Conservation (phyloP, 2,888 invertebrate genomes). For the Melanostoma mellinum region DNA sequence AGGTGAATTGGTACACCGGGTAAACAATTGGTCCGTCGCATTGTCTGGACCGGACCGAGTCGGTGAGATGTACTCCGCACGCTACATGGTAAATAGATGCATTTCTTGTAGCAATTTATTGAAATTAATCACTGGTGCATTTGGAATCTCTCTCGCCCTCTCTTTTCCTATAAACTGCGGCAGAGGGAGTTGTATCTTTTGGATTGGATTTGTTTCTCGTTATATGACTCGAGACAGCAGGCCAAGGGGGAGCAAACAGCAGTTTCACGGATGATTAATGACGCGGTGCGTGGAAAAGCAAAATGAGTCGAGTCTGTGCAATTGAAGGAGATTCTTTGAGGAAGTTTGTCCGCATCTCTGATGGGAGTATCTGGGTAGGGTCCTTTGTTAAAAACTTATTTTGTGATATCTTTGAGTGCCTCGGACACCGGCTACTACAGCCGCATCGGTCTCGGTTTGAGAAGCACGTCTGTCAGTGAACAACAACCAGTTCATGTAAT, state of each 20-base stretch:
- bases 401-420: slow-evolving; percentile 45
- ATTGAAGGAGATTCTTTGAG: slow-evolving; percentile 34
- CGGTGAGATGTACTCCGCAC: slow-evolving; percentile 32
- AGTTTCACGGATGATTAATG: slow-evolving; percentile 69
- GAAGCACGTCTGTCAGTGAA: slow-evolving; percentile 5
- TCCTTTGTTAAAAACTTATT: slow-evolving; percentile 63
- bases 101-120: slow-evolving; percentile 73
- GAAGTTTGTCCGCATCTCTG: slow-evolving; percentile 44
- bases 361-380: slow-evolving; percentile 40
- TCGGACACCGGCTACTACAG: background rate
- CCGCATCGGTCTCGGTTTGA: slow-evolving; percentile 14
- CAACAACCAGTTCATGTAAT: slow-evolving; percentile 44
- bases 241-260: slow-evolving; percentile 51
- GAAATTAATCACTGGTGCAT: slow-evolving; percentile 70
- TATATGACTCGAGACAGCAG: background rate
- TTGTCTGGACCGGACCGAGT: slow-evolving; percentile 53
- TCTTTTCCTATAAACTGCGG: background rate
- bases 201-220: slow-evolving; percentile 51
- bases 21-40: slow-evolving; percentile 71
- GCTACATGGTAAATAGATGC: slow-evolving; percentile 68
- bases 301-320: slow-evolving; percentile 22
- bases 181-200: slow-evolving; percentile 32
- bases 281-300: slow-evolving; percentile 69
- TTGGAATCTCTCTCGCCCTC: slow-evolving; percentile 30
- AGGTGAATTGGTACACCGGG: slow-evolving; percentile 72